Evolutionary conservation across 2,888 invertebrate genomes (phyloP).

Genomic region (Anoncus sp.): DNA sequence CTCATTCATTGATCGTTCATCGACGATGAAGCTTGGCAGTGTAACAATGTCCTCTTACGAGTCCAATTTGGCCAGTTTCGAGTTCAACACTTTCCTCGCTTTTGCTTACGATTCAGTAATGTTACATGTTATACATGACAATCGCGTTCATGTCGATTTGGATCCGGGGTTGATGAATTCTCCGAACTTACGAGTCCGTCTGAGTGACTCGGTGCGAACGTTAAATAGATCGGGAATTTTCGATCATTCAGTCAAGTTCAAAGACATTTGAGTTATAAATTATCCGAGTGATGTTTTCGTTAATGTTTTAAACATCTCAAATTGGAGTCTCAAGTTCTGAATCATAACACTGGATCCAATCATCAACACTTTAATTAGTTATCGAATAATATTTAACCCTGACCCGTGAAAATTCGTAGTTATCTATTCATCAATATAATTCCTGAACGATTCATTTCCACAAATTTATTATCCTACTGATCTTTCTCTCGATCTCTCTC

Average conservation of each 20-base stretch:
- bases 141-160: conserved; percentile 7
- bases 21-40: background rate
- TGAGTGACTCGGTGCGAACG: background rate
- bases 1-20: background rate
- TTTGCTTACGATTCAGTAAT: conserved; percentile 39
- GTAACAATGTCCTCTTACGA: background rate
- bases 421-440: conserved; percentile 2
- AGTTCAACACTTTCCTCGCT: conserved; percentile 47
- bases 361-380: background rate
- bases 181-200: background rate
- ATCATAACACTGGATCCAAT: conserved; percentile 41
- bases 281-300: too few relatives aligned
- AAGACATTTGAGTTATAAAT: too few relatives aligned
- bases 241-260: conserved; percentile 2
- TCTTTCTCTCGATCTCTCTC: background rate
- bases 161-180: conserved; percentile 2
- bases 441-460: conserved; percentile 23
- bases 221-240: background rate
- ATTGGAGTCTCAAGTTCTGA: background rate
- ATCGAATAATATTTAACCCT: conserved; percentile 23
- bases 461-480: background rate
- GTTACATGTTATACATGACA: conserved; percentile 8
- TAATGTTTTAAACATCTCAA: background rate
- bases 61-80: conserved; percentile 40
- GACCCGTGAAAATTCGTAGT: conserved; percentile 12